A percentile compares a stretch with the other conserved stretches of the same genome.
phyloP scores from a whole-genome alignment of 2,797 vertebrate species.

The Orientallactaga sibirica region DNA sequence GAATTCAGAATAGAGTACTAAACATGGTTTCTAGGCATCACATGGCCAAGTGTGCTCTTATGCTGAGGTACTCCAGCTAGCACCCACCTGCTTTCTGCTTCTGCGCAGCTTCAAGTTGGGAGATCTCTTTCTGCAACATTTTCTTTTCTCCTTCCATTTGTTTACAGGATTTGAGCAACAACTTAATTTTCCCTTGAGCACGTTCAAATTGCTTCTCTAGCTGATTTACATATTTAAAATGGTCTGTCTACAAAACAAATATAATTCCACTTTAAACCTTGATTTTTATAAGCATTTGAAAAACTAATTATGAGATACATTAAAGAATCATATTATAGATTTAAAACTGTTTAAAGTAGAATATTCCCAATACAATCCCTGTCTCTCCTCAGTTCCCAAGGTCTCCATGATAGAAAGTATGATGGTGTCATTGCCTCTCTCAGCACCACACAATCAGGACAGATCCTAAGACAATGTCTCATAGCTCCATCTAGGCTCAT shows the following conservation, averaged over 20 bases:
- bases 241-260: conserved; percentile 86
- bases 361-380: background rate
- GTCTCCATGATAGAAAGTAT: background rate
- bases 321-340: background rate
- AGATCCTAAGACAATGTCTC: background rate
- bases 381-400: background rate
- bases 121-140: conserved; percentile 86
- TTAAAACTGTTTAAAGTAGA: conserved; percentile 18
- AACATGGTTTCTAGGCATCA: background rate
- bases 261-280: conserved; percentile 33
- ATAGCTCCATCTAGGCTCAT: background rate
- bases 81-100: conserved; percentile 80
- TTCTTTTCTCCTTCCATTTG: conserved; percentile 93
- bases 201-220: conserved; percentile 90
- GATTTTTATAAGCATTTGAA: background rate
- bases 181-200: conserved; percentile 88
- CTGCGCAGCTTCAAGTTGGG: conserved; percentile 78
- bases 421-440: background rate
- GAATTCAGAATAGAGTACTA: background rate
- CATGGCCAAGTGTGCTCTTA: background rate
- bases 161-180: conserved; percentile 93
- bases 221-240: conserved; percentile 83
- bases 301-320: conserved; percentile 25
- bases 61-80: background rate
- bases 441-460: background rate